Evolutionary conservation across 2,797 vertebrate species (phyloP).

Genomic region (Cyprinodon diabolis): DNA sequence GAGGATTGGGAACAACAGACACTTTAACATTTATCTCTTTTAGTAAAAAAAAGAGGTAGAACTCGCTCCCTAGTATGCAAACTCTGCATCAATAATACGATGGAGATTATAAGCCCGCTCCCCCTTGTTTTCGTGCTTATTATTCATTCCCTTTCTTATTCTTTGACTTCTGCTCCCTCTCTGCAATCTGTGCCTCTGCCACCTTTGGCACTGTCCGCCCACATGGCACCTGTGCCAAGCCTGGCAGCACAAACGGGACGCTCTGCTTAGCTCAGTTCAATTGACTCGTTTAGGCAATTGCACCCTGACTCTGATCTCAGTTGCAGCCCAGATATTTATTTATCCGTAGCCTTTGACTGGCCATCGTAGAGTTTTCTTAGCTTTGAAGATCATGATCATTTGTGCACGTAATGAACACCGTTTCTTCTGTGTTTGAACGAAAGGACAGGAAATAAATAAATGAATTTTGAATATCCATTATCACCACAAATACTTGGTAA

Average conservation of each 20-base stretch:
- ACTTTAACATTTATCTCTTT: slow-evolving; percentile 8
- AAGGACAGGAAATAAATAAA: too few species aligned
- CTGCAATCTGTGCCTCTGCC: slow-evolving; percentile 71
- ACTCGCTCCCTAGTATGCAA: slow-evolving; percentile 1
- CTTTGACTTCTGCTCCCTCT: slow-evolving; percentile 55
- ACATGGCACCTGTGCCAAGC: slow-evolving; percentile 67
- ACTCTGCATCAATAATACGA: slow-evolving; percentile 6
- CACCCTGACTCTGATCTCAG: slow-evolving; percentile 76
- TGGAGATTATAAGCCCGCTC: slow-evolving; percentile 18
- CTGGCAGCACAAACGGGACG: slow-evolving; percentile 68
- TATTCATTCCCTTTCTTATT: slow-evolving; percentile 29
- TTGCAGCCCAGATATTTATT: slow-evolving; percentile 33
- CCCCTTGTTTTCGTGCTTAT: slow-evolving; percentile 25
- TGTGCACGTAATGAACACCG: slow-evolving; percentile 1
- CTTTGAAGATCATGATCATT: neutral
- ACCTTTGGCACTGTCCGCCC: slow-evolving; percentile 77
- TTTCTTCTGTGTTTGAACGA: neutral
- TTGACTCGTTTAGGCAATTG: slow-evolving; percentile 80
- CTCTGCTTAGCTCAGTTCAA: slow-evolving; percentile 76
- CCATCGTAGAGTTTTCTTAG: slow-evolving; percentile 11
- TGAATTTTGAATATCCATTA: too few species aligned
- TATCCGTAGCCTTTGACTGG: slow-evolving; percentile 46
- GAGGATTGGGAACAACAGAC: neutral
- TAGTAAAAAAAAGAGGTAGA: slow-evolving; percentile 2
- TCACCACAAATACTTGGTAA: too few species aligned